Evolutionary conservation across 2,113 vertebrate genomes (phyloP).

Genomic region (Zosterops japonicus): DNA sequence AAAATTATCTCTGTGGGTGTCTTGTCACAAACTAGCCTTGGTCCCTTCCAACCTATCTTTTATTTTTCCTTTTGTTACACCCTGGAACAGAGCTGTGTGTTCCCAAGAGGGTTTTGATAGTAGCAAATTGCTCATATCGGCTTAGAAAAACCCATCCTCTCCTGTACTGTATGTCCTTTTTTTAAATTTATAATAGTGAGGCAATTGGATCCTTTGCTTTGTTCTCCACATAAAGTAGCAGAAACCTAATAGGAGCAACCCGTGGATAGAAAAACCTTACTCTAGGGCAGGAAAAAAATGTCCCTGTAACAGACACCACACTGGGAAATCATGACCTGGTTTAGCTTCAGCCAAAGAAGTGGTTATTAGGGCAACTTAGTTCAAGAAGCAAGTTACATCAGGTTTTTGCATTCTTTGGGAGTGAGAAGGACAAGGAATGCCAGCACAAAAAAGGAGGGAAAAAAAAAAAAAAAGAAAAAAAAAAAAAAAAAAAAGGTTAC

Average conservation of each 20-base stretch:
- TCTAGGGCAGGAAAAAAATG: neutral
- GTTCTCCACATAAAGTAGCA: constrained; percentile 28
- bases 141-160: constrained; percentile 4
- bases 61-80: constrained; percentile 8
- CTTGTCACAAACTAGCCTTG: neutral
- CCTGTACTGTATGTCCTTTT: neutral
- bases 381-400: constrained; percentile 34
- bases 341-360: constrained; percentile 20
- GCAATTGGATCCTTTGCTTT: constrained; percentile 42
- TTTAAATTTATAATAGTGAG: constrained; percentile 19
- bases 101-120: neutral
- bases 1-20: neutral
- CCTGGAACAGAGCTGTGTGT: neutral
- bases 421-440: neutral
- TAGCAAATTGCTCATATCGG: neutral
- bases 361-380: neutral
- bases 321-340: neutral
- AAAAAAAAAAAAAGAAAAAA: neutral
- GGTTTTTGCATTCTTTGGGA: constrained; percentile 24
- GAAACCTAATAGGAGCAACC: constrained; percentile 24
- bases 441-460: neutral
- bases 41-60: neutral
- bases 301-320: constrained; percentile 8
- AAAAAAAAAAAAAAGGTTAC: neutral
- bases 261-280: neutral